Evolutionary conservation across 2,888 invertebrate genomes (phyloP).

Genomic region (Cordylochernes scorpioides): DNA sequence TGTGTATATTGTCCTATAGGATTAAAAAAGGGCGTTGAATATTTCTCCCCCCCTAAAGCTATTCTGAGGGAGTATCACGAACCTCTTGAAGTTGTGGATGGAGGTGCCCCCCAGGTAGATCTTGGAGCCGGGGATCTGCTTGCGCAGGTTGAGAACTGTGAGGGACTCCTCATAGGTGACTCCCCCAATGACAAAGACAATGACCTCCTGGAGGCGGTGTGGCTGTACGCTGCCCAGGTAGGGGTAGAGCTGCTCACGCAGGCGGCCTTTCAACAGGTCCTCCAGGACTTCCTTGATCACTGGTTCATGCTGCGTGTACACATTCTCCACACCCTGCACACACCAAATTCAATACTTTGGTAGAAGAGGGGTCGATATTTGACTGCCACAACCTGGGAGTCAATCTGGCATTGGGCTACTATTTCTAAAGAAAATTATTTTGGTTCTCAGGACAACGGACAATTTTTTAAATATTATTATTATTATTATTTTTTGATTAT

Average conservation of each 20-base stretch:
- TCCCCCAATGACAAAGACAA: conserved; percentile 87
- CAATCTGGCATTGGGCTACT: too few relatives aligned
- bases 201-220: conserved; percentile 57
- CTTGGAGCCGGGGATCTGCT: conserved; percentile 39
- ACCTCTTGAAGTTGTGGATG: conserved; percentile 38
- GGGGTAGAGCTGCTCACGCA: conserved; percentile 63
- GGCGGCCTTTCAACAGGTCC: conserved; percentile 59
- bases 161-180: conserved; percentile 83
- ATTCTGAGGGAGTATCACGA: too few relatives aligned
- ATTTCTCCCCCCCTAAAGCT: too few relatives aligned
- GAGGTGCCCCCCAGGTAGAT: conserved; percentile 71
- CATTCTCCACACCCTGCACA: conserved; percentile 84
- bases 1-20: too few relatives aligned
- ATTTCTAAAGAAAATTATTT: too few relatives aligned
- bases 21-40: too few relatives aligned
- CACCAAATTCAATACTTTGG: too few relatives aligned
- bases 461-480: background rate
- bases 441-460: background rate
- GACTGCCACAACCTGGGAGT: too few relatives aligned
- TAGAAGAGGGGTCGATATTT: too few relatives aligned
- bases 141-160: conserved; percentile 51
- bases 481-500: too few relatives aligned
- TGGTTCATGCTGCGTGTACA: conserved; percentile 95
- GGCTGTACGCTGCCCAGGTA: conserved; percentile 35
- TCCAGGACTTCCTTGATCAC: conserved; percentile 63